Evolutionary conservation across 2,888 invertebrate genomes (phyloP).

Genomic region (Gymnosoma rotundatum): DNA sequence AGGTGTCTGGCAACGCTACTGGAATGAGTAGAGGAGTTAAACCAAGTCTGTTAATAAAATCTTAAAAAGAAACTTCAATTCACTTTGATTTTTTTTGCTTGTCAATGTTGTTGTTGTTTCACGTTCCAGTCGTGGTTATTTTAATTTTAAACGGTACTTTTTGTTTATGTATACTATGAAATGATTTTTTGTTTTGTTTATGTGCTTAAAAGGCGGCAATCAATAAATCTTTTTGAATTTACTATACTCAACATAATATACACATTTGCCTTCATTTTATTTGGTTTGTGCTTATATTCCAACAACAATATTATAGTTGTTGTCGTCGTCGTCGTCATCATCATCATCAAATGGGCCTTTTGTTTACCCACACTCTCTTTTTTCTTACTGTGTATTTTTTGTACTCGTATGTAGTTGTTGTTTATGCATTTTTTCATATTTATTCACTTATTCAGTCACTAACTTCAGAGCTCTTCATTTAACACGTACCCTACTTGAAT

Average conservation of each 20-base stretch:
- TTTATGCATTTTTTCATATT: conserved; percentile 48
- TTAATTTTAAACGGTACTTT: conserved; percentile 40
- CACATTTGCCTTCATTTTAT: conserved; percentile 33
- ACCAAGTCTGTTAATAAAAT: conserved; percentile 35
- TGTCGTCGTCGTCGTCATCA: conserved; percentile 31
- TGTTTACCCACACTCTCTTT: conserved; percentile 40
- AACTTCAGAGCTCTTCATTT: conserved; percentile 65
- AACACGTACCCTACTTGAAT: conserved; percentile 64
- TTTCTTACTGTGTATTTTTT: conserved; percentile 21
- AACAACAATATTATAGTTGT: conserved; percentile 43
- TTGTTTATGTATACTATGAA: no score
- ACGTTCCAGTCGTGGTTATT: neutral
- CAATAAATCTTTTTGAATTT: conserved; percentile 32
- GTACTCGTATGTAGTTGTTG: conserved; percentile 30
- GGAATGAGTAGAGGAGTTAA: conserved; percentile 8
- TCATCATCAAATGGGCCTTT: conserved; percentile 48
- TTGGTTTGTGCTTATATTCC: conserved; percentile 28
- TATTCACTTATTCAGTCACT: conserved; percentile 67
- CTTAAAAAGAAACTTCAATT: conserved; percentile 38
- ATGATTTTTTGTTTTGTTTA: no score
- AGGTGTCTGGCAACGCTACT: neutral
- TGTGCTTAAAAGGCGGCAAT: conserved; percentile 29
- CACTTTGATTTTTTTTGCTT: conserved; percentile 42
- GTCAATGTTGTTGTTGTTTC: conserved; percentile 10
- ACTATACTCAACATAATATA: neutral